Base-by-base conservation (phyloP, 2,113 vertebrate species). In the Plecturocebus donacophilus region DNA sequence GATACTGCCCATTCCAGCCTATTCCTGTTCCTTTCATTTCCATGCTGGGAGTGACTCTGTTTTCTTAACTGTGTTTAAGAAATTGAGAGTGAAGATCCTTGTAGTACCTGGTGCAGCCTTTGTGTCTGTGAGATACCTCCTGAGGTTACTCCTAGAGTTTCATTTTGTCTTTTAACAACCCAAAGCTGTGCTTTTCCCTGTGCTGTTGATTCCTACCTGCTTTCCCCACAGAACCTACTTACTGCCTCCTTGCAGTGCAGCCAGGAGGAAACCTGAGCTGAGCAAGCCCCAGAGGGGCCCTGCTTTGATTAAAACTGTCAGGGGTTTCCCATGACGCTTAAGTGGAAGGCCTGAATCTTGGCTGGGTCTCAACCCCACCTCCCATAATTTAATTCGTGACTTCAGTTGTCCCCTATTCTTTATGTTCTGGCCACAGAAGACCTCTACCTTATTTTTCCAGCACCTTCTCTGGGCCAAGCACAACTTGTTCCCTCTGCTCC, bases 291-390 rank as follows among this genome's bases (percentile, higher is more conserved):
- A 3, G 5, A 8, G 14, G 12, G 42, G 25, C 56, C 56, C 8
- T 81, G 40, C 75, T 85, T 70, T 61, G 47, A 56, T 38, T 38
- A 23, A 61, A 40, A 30, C 20, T 14, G 25, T 61, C 27, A 21
- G 6, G 35, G n/a, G 75, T 4, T 66, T 79, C 14, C n/a, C 8
- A 20, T 49, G 40, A 32, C 49, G 4, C 58, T 52, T 20, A 25
- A 42, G 40, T 58, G 45, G 14, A 92, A 83, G n/a, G 27, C 19
- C 47, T 79, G 52, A 56, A 8, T 71, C 27, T 85, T 70, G 30
- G 35, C 52, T 70, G 4, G 5, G 3, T 70, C 64, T 79, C 76
- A 9, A 0, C 7, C 0, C 25, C 4, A 8, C 7, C 8, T 21
- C n/a, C 9, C 16, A 5, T 6, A 35, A 13, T 45, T n/a, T 38